Conservation (phyloP, 2,888 invertebrate genomes). For the Caenorhabditis plicata region DNA sequence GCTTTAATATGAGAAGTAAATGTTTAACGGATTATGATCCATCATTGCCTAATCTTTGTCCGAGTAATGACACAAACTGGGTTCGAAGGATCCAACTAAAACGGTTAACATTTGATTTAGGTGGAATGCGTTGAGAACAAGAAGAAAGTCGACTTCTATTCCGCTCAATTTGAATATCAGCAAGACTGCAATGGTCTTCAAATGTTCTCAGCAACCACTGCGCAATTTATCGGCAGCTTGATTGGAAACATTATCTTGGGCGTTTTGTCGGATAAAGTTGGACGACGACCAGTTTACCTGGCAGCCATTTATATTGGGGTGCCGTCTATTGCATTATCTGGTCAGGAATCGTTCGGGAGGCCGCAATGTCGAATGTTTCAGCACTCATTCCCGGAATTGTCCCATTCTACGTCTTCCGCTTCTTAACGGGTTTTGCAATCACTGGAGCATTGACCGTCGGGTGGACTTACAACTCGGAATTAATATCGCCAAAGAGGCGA, state of each 20-base stretch:
- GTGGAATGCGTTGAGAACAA: conserved; percentile 11
- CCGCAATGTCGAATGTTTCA: no score
- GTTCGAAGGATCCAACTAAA: not conserved
- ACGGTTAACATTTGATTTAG: conserved; percentile 8
- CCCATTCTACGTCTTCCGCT: conserved; percentile 22
- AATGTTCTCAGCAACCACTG: conserved; percentile 8
- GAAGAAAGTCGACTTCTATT: conserved; percentile 13
- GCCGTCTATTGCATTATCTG: conserved; percentile 16
- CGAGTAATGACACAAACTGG: not conserved
- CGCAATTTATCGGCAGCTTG: conserved; percentile 24
- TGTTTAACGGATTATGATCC: conserved; percentile 28
- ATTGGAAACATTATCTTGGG: conserved; percentile 30
- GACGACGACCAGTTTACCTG: conserved; percentile 18
- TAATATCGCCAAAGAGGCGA: conserved; percentile 18
- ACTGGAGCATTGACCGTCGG: conserved; percentile 32
- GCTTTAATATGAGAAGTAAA: conserved; percentile 15
- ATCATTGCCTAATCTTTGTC: conserved; percentile 9
- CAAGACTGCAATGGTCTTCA: conserved; percentile 12
- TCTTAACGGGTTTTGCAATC: conserved; percentile 17
- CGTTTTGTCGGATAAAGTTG: conserved; percentile 17
- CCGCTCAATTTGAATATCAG: conserved; percentile 28
- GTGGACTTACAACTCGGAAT: conserved; percentile 29
- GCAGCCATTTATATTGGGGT: conserved; percentile 20
- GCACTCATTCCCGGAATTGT: conserved; percentile 5
- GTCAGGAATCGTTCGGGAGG: no score